Base-by-base conservation (phyloP, 2,113 vertebrate species). In the Vidua chalybeata region DNA sequence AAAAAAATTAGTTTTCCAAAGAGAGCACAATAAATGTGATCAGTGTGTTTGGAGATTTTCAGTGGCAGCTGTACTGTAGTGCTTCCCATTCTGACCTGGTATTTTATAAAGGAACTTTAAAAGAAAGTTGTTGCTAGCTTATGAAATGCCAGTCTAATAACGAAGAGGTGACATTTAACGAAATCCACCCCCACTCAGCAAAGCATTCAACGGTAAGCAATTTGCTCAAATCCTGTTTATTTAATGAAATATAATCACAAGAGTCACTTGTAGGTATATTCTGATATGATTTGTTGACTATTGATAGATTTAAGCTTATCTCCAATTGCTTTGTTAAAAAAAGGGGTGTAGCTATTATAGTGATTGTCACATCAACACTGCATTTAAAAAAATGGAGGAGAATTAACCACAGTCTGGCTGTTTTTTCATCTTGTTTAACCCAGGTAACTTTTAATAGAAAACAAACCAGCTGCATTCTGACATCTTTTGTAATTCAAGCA, bases 141-240 rank as follows among this genome's bases (percentile, higher is more conserved):
- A 73, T 71, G 62, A 97, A 96, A 95, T 73, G 88, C 86, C 61
- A 71, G 64, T 58, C 75, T 93, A 94, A 92, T 94, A 93, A 77
- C 2, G 56, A 96, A 76, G 56, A 92, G 68, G 85, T 80, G 96
- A 94, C 86, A 96, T 97, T 96, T 94, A 96, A 96, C 2, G 4
- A 92, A 88, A 90, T 77, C 94, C 91, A 88, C 84, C 90, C 81
- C 61, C 68, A 2, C 59, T 33, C 52, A 55, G 68, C 63, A 86
- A 66, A 88, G 64, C 72, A 67, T 71, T 69, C 37, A 73, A 37
- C n/a, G 64, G 49, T 8, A 74, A 59, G 49, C 37, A 67, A n/a
- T 89, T 68, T 66, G 82, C 68, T 81, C 76, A 86, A 61, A 90
- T 61, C 55, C 79, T 91, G 41, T 84, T 89, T 72, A 81, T 49